Conservation (phyloP, 2,888 invertebrate species). For the Chironomus tentans region DNA sequence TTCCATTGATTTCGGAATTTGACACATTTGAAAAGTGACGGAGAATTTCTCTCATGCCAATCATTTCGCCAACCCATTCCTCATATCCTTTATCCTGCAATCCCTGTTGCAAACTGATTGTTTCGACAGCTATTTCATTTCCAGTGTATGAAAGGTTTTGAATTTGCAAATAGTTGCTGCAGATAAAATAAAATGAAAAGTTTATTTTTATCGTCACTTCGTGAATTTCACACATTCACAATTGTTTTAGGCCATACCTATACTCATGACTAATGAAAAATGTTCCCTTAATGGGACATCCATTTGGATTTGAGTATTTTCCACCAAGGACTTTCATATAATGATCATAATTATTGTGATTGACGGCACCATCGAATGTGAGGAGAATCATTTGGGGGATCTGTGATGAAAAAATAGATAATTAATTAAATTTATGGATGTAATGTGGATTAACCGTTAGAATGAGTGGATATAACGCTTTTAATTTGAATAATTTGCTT, state of each 20-base stretch:
- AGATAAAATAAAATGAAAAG: not conserved
- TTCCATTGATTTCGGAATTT: constrained; percentile 71
- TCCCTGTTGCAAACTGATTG: constrained; percentile 63
- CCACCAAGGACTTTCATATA: constrained; percentile 77
- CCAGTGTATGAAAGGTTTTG: constrained; percentile 81
- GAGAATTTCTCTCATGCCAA: constrained; percentile 84
- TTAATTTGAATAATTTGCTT: too few species aligned
- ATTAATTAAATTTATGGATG: too few species aligned
- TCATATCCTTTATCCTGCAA: constrained; percentile 84
- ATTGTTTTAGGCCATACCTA: constrained; percentile 43
- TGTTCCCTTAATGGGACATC: constrained; percentile 79
- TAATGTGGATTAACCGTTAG: too few species aligned
- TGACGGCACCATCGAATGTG: constrained; percentile 89
- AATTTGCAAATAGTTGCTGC: constrained; percentile 86
- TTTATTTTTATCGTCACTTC: not conserved
- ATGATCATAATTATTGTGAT: constrained; percentile 81
- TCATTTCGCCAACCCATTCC: constrained; percentile 90
- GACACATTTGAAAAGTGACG: constrained; percentile 70
- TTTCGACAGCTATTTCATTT: constrained; percentile 66
- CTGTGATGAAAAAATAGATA: constrained; percentile 43
- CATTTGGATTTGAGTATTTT: constrained; percentile 77
- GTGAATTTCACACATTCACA: not conserved
- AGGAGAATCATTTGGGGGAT: constrained; percentile 87
- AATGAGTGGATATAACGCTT: too few species aligned
- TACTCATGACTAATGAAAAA: constrained; percentile 89